phyloP scores from a whole-genome alignment of 2,888 invertebrate species.

The Noctua fimbriata region DNA sequence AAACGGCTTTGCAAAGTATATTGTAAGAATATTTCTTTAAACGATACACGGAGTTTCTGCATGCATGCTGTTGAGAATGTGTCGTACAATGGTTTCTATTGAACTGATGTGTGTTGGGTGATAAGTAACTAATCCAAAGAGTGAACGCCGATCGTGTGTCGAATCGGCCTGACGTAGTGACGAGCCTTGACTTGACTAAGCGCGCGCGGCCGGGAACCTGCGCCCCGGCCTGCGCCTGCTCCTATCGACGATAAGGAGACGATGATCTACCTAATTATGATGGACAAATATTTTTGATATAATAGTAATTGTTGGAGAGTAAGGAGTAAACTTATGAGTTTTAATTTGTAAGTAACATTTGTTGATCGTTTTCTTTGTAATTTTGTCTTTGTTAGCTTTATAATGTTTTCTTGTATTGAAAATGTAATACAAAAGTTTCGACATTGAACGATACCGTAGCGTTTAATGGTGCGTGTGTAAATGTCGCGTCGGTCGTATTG shows the following conservation, averaged over 20 bases:
- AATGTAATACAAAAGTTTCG: conserved; percentile 77
- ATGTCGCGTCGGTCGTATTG: conserved; percentile 74
- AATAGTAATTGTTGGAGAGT: conserved; percentile 87
- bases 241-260: conserved; percentile 68
- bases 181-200: conserved; percentile 73
- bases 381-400: conserved; percentile 89
- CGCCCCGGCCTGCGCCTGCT: conserved; percentile 41
- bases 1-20: conserved; percentile 80
- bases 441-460: conserved; percentile 81
- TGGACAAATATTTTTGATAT: conserved; percentile 86
- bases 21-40: conserved; percentile 77
- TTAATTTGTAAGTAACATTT: conserved; percentile 89
- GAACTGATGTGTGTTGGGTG: conserved; percentile 77
- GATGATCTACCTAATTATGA: conserved; percentile 73
- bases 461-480: conserved; percentile 79
- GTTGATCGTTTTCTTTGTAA: conserved; percentile 89
- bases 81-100: conserved; percentile 74
- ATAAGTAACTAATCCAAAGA: conserved; percentile 84
- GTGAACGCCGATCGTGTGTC: conserved; percentile 74
- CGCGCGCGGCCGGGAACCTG: conserved; percentile 50
- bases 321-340: conserved; percentile 86
- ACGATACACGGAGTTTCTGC: conserved; percentile 78
- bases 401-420: conserved; percentile 86
- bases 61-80: conserved; percentile 74
- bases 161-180: conserved; percentile 71